A percentile compares a stretch with the other conserved stretches of the same genome.
phyloP scores from a whole-genome alignment of 2,113 vertebrate genomes.

The Mesembrinibis cayennensis region DNA sequence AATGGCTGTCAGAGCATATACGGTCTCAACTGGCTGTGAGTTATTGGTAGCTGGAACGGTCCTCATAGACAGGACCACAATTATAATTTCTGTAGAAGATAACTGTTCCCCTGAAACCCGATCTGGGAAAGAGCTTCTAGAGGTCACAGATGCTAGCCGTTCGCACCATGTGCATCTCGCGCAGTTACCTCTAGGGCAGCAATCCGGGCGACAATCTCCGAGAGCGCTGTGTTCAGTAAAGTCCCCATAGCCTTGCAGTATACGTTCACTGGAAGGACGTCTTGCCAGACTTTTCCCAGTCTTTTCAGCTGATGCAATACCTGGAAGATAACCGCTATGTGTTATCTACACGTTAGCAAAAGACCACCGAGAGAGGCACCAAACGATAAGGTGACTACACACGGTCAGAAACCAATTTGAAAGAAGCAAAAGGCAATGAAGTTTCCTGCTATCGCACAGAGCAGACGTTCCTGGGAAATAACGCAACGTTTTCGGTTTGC shows the following conservation, averaged over 20 bases:
- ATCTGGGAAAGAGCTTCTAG: neutral
- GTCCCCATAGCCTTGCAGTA: slow-evolving; percentile 97
- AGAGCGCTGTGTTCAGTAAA: slow-evolving; percentile 86
- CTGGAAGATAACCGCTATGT: slow-evolving; percentile 61
- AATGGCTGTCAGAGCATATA: rapidly evolving
- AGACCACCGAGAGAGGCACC: neutral
- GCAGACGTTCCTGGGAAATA: neutral
- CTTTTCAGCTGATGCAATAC: slow-evolving; percentile 92
- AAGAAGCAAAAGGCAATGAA: neutral
- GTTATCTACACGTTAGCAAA: neutral
- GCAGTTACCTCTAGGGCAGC: slow-evolving; percentile 87
- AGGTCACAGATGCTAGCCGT: neutral
- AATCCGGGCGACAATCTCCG: slow-evolving; percentile 85
- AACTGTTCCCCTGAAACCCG: neutral
- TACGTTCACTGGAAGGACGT: slow-evolving; percentile 88
- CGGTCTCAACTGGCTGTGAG: neutral
- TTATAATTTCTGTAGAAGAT: rapidly evolving
- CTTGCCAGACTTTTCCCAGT: slow-evolving; percentile 93
- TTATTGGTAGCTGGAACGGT: rapidly evolving
- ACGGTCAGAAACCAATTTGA: neutral
- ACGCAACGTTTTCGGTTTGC: neutral
- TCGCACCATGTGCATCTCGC: rapidly evolving
- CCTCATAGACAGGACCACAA: rapidly evolving
- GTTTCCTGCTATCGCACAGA: rapidly evolving
- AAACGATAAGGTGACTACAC: rapidly evolving